Percentiles rank a stretch among this genome's conserved stretches.
Evolutionary conservation across 2,888 invertebrate genomes (phyloP).

Genomic region (Dyspetes luteomarginatus): DNA sequence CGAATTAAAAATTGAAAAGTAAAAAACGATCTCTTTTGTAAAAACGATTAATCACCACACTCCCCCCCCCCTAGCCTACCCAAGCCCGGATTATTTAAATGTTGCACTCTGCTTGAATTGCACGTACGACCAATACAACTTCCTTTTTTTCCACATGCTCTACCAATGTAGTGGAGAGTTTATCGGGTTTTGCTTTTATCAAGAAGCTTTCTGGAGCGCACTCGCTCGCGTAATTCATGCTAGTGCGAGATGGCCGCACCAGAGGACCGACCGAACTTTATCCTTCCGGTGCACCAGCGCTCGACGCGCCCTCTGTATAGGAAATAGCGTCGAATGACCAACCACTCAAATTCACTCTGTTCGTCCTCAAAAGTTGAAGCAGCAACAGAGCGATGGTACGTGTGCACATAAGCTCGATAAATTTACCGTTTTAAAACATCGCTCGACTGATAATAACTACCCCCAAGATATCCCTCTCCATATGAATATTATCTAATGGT

Average conservation of each 20-base stretch:
- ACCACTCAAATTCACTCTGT: slow-evolving; percentile 47
- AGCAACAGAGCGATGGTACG: too few species aligned
- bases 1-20: too few species aligned
- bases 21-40: too few species aligned
- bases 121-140: background rate
- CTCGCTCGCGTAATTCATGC: slow-evolving; percentile 36
- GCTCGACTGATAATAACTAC: too few species aligned
- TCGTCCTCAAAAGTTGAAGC: slow-evolving; percentile 33
- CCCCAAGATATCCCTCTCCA: too few species aligned
- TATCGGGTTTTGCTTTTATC: slow-evolving; percentile 5
- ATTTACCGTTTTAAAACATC: too few species aligned
- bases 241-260: slow-evolving; percentile 3
- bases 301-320: background rate
- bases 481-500: too few species aligned
- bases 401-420: too few species aligned
- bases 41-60: too few species aligned
- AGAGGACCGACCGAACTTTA: background rate
- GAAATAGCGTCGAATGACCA: slow-evolving; percentile 1
- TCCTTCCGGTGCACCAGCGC: background rate
- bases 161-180: background rate
- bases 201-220: background rate
- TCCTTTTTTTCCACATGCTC: background rate
- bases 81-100: too few species aligned
- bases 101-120: background rate
- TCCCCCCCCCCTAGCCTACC: too few species aligned